Conservation (phyloP, 2,113 vertebrate genomes). For the Leptobrachium leishanense region DNA sequence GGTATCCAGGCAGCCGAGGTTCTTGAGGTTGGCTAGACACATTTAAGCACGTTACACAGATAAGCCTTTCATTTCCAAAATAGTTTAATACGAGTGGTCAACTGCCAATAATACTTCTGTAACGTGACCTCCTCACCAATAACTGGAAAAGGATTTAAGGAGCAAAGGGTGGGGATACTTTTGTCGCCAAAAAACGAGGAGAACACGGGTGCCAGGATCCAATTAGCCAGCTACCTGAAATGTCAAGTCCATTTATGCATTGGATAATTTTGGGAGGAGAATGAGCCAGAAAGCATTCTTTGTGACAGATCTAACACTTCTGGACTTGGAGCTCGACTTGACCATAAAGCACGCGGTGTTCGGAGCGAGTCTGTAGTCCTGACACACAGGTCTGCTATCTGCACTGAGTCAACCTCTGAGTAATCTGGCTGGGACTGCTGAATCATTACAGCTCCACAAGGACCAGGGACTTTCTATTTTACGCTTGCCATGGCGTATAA, state of each 20-base stretch:
- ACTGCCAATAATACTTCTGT: not conserved
- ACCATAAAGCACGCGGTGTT: slow-evolving; percentile 4
- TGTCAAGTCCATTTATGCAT: slow-evolving; percentile 6
- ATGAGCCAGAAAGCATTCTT: slow-evolving; percentile 12
- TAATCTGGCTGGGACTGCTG: slow-evolving; percentile 5
- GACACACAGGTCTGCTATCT: slow-evolving; percentile 23
- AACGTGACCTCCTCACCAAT: not conserved
- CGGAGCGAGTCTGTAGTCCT: not conserved
- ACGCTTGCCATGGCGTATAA: not conserved
- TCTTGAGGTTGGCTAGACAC: not conserved
- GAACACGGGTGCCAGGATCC: not conserved
- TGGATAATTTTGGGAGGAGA: not conserved
- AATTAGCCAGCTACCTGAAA: slow-evolving; percentile 6
- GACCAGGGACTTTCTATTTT: not conserved
- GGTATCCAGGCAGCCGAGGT: not conserved
- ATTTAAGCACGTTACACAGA: not conserved
- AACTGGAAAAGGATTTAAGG: slow-evolving; percentile 13
- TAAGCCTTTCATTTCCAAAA: slow-evolving; percentile 9
- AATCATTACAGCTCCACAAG: not conserved
- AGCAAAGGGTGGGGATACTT: not conserved
- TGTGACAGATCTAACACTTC: slow-evolving; percentile 9
- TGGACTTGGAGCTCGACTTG: not conserved
- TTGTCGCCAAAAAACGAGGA: not conserved
- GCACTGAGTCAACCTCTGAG: slow-evolving; percentile 3
- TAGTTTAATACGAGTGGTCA: not conserved